Evolutionary conservation across 2,797 vertebrate genomes (phyloP), one percentile per base, ranked within the genome.

Genomic region (Melanotaenia trifasciata): DNA sequence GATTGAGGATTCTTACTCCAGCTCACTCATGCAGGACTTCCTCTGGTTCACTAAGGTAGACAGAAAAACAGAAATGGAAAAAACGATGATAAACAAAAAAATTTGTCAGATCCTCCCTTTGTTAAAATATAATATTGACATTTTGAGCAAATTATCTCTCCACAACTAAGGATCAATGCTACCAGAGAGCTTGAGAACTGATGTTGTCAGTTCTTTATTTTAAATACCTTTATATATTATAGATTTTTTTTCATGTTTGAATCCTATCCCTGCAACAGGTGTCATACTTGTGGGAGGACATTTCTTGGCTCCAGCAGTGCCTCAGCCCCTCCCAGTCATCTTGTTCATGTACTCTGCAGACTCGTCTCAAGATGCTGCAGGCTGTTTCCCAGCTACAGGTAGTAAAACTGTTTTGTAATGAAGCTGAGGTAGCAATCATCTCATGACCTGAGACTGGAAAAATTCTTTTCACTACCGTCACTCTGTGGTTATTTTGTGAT

Each of bases 31-130:
- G 93, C 96, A 98, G 81, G 96, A 98, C 85, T 96, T 97, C 84
- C 94, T 98, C 24, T 98, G 96, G 96, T 97, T 98, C 76, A 96
- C 95, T 10, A 98, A 98, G 96, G 97, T 97, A 78, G 30, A 36
- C 20, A 20, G 1, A n/a, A 11, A 43, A 24, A 54, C 35, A 56
- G 1, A 35, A 0, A 28, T 1, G 14, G 1, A 58, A 2, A 51
- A 62, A 16, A 9, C n/a, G 2, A 7, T 24, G 9, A 5, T 40
- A 28, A 13, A 24, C 33, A 45, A 20, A 5, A 20, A 47, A 47
- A 18, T 20, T 47, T 0, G 18, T 7, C 6, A 47, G 16, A 45
- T 45, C 43, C 16, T 45, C 2, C 18, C 5, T 7, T 18, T 18
- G 18, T 6, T 7, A 45, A 45, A 45, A 45, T 20, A 45, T 4